Evolutionary conservation across 2,113 vertebrate species (phyloP).

Genomic region (Larimichthys polyactis): DNA sequence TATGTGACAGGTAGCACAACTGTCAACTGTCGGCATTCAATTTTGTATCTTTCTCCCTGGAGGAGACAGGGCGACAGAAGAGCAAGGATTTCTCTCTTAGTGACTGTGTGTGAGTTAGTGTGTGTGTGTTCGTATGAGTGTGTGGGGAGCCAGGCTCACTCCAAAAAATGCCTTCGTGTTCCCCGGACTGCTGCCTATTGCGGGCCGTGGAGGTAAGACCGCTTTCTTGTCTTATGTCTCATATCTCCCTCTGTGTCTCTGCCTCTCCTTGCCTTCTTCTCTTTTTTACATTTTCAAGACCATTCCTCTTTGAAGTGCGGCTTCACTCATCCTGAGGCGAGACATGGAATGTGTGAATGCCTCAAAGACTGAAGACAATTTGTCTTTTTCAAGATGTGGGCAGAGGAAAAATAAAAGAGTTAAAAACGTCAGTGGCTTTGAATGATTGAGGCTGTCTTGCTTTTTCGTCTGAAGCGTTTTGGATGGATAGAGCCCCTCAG

Average conservation of each 20-base stretch:
- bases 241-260: conserved; percentile 40
- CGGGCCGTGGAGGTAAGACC: conserved; percentile 90
- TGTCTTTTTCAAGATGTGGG: conserved; percentile 49
- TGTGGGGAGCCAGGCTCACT: conserved; percentile 72
- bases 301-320: conserved; percentile 45
- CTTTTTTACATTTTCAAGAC: conserved; percentile 40
- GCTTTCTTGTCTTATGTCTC: conserved; percentile 53
- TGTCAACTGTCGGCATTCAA: conserved; percentile 61
- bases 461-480: conserved; percentile 16
- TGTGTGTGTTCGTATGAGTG: conserved; percentile 35
- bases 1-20: conserved; percentile 71
- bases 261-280: conserved; percentile 23
- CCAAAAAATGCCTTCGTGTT: conserved; percentile 93
- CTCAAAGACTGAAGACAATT: conserved; percentile 27
- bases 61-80: conserved; percentile 49
- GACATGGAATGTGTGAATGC: conserved; percentile 39
- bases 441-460: conserved; percentile 19
- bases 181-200: conserved; percentile 92
- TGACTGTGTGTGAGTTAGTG: conserved; percentile 49
- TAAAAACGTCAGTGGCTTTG: conserved; percentile 32
- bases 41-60: conserved; percentile 55
- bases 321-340: conserved; percentile 22
- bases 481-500: conserved; percentile 20
- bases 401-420: conserved; percentile 18
- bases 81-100: conserved; percentile 50